These are phyloP conservation scores for Brachyrhaphis roseni DNA, from an alignment of 2,797 vertebrate genomes.

Conservation along the genomic window DNA sequence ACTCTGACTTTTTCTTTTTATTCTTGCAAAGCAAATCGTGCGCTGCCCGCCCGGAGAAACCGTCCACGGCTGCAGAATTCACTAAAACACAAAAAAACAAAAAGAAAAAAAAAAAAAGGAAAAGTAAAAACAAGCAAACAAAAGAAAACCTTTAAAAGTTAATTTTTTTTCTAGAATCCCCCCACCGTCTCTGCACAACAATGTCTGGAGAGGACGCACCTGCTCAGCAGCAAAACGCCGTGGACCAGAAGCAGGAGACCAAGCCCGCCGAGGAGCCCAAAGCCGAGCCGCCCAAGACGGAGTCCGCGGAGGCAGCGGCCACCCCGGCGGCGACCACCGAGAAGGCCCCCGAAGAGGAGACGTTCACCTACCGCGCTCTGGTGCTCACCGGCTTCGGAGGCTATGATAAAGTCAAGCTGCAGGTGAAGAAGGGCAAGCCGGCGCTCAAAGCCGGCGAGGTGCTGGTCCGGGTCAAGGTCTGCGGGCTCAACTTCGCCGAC, in stretches of 20 bases:
- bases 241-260: constrained; percentile 83
- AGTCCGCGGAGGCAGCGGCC: constrained; percentile 62
- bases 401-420: constrained; percentile 94
- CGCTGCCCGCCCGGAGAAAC: constrained; percentile 8
- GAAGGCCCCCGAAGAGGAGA: constrained; percentile 79
- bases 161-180: constrained; percentile 42
- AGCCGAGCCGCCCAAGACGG: constrained; percentile 77
- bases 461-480: constrained; percentile 87
- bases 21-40: constrained; percentile 40
- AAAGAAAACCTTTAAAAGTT: constrained; percentile 11
- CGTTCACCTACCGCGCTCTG: constrained; percentile 82
- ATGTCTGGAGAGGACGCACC: constrained; percentile 88
- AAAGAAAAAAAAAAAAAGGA: constrained; percentile 19
- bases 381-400: constrained; percentile 87
- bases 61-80: constrained; percentile 31
- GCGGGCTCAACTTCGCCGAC: constrained; percentile 95
- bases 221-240: constrained; percentile 84
- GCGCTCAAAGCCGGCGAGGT: constrained; percentile 86
- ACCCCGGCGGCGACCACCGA: constrained; percentile 67
- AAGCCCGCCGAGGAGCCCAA: constrained; percentile 81
- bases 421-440: constrained; percentile 85
- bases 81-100: constrained; percentile 8
- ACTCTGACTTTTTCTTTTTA: constrained; percentile 49
- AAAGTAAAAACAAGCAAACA: not conserved
- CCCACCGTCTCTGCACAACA: constrained; percentile 63